Conservation (phyloP, 2,113 vertebrate species). For the Agapornis roseicollis region DNA sequence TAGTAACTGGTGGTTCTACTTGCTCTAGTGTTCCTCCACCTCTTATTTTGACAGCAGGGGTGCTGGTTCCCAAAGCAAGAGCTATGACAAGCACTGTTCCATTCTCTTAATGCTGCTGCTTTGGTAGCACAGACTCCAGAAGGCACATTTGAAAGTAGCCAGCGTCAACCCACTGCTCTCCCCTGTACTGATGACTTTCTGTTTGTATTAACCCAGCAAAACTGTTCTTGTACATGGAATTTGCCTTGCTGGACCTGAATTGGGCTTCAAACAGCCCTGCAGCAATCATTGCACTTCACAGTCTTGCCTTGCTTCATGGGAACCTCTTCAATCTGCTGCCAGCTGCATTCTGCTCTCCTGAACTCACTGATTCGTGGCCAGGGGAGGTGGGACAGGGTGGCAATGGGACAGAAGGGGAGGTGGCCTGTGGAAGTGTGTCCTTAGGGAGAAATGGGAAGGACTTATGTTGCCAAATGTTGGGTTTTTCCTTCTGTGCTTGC, state of each 20-base stretch:
- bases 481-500: not conserved
- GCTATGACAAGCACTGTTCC: rapidly evolving
- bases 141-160: not conserved
- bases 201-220: not conserved
- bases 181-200: not conserved
- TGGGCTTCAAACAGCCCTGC: not conserved
- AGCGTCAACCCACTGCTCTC: not conserved
- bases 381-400: not conserved
- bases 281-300: not conserved
- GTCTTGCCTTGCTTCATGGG: not conserved
- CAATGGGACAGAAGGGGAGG: not conserved
- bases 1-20: not conserved
- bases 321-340: not conserved
- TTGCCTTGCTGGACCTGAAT: not conserved
- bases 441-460: not conserved
- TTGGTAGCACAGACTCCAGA: not conserved
- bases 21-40: not conserved
- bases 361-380: not conserved
- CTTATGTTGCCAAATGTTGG: not conserved
- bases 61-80: not conserved
- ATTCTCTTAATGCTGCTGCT: not conserved
- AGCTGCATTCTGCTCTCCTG: constrained; percentile 6
- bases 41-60: not conserved
- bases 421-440: not conserved
- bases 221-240: not conserved